Evolutionary conservation across 2,797 vertebrate species (phyloP).

Genomic region (Sebastes goodei): DNA sequence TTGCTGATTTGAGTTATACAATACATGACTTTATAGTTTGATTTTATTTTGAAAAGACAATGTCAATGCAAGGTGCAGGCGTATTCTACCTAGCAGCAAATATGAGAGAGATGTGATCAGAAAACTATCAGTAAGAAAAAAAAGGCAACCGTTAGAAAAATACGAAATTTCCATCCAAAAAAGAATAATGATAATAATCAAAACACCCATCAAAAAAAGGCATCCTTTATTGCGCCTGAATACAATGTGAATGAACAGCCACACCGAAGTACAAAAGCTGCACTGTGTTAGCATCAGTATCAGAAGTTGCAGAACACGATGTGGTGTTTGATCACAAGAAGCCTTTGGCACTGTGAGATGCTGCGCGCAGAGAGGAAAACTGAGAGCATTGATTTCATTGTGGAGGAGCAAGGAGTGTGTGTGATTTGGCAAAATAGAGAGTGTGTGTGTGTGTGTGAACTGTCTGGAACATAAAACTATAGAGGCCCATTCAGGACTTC

Average conservation of each 20-base stretch:
- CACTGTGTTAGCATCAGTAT: constrained; percentile 56
- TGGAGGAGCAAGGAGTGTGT: constrained; percentile 62
- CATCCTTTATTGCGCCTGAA: constrained; percentile 26
- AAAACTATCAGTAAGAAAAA: not conserved
- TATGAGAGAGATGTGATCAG: not conserved
- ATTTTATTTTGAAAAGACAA: not conserved
- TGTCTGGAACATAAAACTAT: constrained; percentile 76
- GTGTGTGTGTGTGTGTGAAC: constrained; percentile 55
- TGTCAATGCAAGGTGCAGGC: not conserved
- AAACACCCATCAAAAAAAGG: constrained; percentile 24
- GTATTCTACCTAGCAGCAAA: not conserved
- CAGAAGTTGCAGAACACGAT: constrained; percentile 67
- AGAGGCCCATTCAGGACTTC: constrained; percentile 73
- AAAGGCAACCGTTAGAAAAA: not conserved
- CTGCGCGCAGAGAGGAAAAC: constrained; percentile 54
- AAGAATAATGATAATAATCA: not conserved
- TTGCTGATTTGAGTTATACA: not conserved
- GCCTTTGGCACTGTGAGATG: constrained; percentile 64
- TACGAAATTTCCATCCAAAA: not conserved
- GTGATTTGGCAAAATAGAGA: constrained; percentile 34
- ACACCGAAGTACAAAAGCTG: constrained; percentile 48
- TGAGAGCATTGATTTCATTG: constrained; percentile 76
- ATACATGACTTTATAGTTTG: not conserved
- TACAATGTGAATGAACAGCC: constrained; percentile 49
- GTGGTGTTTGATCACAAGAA: constrained; percentile 77